Evolutionary conservation across 2,888 invertebrate genomes (phyloP).

Genomic region (Cerceris rybyensis): DNA sequence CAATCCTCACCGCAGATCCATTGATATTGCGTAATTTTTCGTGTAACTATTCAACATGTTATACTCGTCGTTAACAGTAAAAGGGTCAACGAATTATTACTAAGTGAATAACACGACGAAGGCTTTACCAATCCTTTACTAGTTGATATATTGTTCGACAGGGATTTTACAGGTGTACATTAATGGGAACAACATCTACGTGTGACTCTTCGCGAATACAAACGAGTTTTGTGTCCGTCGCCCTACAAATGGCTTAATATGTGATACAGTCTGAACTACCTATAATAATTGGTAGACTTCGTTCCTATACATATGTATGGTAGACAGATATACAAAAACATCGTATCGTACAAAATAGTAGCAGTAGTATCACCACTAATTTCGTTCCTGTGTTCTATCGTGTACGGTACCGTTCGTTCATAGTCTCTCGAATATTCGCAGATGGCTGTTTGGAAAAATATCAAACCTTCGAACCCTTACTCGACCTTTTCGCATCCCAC

Average conservation of each 20-base stretch:
- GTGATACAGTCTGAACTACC: conserved; percentile 54
- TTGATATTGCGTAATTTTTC: no score
- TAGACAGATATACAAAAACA: conserved; percentile 78
- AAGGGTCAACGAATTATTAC: no score
- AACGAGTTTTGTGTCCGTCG: conserved; percentile 42
- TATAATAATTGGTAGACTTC: conserved; percentile 60
- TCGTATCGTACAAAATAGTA: conserved; percentile 78
- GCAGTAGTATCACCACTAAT: conserved; percentile 60
- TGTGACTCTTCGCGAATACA: conserved; percentile 62
- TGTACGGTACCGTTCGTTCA: conserved; percentile 42
- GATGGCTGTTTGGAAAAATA: conserved; percentile 24
- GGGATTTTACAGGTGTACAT: conserved; percentile 75
- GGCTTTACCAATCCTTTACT: conserved; percentile 66
- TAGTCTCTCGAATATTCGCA: conserved; percentile 9
- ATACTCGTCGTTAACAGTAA: no score
- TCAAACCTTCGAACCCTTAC: conserved; percentile 26
- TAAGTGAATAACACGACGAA: conserved; percentile 13
- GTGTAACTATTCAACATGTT: no score
- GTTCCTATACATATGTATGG: conserved; percentile 63
- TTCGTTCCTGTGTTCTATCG: conserved; percentile 56
- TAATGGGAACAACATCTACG: conserved; percentile 72
- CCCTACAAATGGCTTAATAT: conserved; percentile 62
- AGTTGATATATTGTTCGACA: conserved; percentile 71
- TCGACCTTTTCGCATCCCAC: conserved; percentile 3
- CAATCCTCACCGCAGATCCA: no score